A percentile compares a stretch with the other conserved stretches of the same genome.
phyloP scores from a whole-genome alignment of 1,140 invertebrate genomes.

The Drosophila prosaltans region DNA sequence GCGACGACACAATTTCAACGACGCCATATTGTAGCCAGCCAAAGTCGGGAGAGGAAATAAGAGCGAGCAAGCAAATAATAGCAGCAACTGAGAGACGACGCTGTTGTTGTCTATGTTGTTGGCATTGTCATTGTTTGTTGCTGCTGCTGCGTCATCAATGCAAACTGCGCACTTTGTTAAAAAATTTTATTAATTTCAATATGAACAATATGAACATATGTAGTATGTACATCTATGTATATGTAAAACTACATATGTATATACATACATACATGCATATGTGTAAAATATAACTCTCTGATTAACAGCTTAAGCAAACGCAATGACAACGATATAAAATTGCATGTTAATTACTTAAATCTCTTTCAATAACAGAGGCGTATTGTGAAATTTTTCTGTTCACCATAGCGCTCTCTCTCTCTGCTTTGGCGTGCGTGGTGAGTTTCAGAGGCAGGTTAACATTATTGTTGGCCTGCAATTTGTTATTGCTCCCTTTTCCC shows the following conservation, averaged over 20 bases:
- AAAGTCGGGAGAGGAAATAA: constrained; percentile 20
- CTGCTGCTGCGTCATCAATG: constrained; percentile 74
- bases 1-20: constrained; percentile 72
- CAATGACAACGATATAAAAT: constrained; percentile 19
- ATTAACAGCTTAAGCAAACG: constrained; percentile 18
- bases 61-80: not conserved
- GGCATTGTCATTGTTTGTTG: constrained; percentile 53
- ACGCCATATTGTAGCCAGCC: constrained; percentile 70
- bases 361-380: constrained; percentile 33
- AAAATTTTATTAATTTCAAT: constrained; percentile 56
- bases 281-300: not conserved
- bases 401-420: not conserved
- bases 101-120: constrained; percentile 53
- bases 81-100: constrained; percentile 20
- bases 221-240: not conserved
- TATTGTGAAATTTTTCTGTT: constrained; percentile 48
- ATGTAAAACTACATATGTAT: not conserved
- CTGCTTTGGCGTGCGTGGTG: constrained; percentile 46
- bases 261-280: constrained; percentile 13
- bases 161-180: constrained; percentile 74
- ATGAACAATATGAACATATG: constrained; percentile 23
- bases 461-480: constrained; percentile 51
- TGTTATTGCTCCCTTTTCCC: constrained; percentile 27
- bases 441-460: constrained; percentile 59
- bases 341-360: constrained; percentile 38